Evolutionary conservation across 2,888 invertebrate species (phyloP), one percentile per base, ranked within the genome.

Genomic region (Campaea margaritaria): DNA sequence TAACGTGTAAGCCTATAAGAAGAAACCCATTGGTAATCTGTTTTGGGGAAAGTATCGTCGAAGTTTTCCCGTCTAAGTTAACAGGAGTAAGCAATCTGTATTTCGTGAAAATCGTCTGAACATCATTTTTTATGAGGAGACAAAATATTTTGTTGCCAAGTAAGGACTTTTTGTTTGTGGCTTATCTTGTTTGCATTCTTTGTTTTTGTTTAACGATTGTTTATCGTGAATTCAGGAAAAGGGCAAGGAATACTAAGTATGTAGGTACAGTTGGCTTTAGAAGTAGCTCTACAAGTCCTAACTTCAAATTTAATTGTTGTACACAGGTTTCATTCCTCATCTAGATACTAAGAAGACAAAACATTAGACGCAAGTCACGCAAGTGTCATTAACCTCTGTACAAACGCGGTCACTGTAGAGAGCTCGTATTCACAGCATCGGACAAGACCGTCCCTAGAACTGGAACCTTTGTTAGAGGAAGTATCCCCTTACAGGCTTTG

Each of bases 401-500:
- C 44, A 62, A 62, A 52, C 68, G 69, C 51, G 65, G 38, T 68
- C 72, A 79, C 67, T 81, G 71, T 78, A 65, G 70, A 68, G 46
- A 28, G 45, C 65, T 76, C 75, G 39, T 76, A 76, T 79, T 77
- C 75, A 77, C 69, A 70, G 70, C 69, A 69, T 69, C 72, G 68
- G 73, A 79, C 76, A 78, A 80, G 79, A 75, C 38, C 74, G 79
- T 81, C 81, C 77, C 80, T 84, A 87, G 83, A 80, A 79, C 80
- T 82, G 78, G 78, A 80, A 76, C 85, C 83, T 79, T 86, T 88
- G 91, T 89, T 83, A 83, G 79, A 87, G 89, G 90, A 89, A 91
- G 87, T 91, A 90, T 91, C 90, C 76, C 76, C 86, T 91, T 91
- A 88, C 91, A 77, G 64, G 79, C 87, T 87, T 91, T 91, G 90